Evolutionary conservation across 1,140 invertebrate genomes (phyloP).

Genomic region (Tachypleus tridentatus): DNA sequence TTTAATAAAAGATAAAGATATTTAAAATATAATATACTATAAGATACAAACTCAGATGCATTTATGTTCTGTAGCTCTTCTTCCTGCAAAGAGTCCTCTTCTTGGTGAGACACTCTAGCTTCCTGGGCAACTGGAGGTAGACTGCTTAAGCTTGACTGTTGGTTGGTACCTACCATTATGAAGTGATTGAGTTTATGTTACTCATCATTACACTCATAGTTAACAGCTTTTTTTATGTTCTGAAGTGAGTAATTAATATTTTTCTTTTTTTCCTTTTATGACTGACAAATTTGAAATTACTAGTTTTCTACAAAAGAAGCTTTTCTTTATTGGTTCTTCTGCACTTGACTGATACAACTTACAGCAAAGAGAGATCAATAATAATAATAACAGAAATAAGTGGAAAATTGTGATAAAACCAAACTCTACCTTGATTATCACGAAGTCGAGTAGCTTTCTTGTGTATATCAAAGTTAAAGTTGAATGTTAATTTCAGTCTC

Average conservation of each 20-base stretch:
- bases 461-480: slow-evolving; percentile 44
- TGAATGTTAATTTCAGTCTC: slow-evolving; percentile 47
- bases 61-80: slow-evolving; percentile 14
- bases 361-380: too few species aligned
- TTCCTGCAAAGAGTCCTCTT: slow-evolving; percentile 23
- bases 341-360: too few species aligned
- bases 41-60: neutral
- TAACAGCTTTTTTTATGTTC: neutral
- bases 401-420: neutral
- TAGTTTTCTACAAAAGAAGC: too few species aligned
- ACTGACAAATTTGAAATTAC: too few species aligned
- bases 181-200: too few species aligned
- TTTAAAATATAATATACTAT: too few species aligned
- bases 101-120: slow-evolving; percentile 30
- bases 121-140: slow-evolving; percentile 27
- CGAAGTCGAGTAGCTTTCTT: slow-evolving; percentile 47
- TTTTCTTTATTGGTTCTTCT: too few species aligned
- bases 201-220: too few species aligned
- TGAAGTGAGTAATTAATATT: neutral
- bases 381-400: neutral
- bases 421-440: slow-evolving; percentile 42
- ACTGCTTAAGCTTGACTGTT: neutral
- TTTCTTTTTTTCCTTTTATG: too few species aligned
- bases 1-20: too few species aligned
- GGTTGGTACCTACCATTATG: too few species aligned